Evolutionary conservation across 2,888 invertebrate genomes (phyloP).

Genomic region (Meta bourneti): DNA sequence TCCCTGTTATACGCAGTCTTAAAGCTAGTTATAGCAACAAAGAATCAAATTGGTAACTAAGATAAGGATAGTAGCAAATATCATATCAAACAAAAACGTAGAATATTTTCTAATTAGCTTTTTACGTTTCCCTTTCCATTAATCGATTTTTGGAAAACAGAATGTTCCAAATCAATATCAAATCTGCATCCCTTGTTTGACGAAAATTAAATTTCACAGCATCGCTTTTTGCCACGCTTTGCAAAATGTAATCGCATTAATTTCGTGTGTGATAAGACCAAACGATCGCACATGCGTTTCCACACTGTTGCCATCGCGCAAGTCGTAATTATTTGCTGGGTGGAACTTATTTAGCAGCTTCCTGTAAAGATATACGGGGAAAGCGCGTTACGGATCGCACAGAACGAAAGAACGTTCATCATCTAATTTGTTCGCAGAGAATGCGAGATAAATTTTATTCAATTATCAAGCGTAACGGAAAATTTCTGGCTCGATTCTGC

Average conservation of each 20-base stretch:
- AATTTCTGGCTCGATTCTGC: no score
- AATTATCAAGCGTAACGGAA: not conserved
- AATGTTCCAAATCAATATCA: slow-evolving; percentile 13
- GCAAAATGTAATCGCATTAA: slow-evolving; percentile 24
- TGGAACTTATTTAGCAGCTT: slow-evolving; percentile 2
- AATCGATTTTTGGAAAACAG: not conserved
- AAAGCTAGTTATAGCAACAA: no score
- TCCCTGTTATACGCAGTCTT: no score
- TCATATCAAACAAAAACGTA: no score
- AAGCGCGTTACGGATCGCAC: not conserved
- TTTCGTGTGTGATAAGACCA: slow-evolving; percentile 18
- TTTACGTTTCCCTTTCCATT: not conserved
- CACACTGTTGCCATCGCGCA: slow-evolving; percentile 4
- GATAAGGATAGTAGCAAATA: no score
- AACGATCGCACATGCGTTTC: not conserved
- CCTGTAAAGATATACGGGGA: not conserved
- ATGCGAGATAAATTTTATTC: not conserved
- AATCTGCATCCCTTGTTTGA: not conserved
- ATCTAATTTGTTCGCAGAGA: not conserved
- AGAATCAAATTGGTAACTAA: no score
- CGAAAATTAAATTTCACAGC: slow-evolving; percentile 28
- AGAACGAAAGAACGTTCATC: not conserved
- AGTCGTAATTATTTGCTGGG: slow-evolving; percentile 12
- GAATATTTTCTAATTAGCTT: no score
- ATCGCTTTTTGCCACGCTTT: slow-evolving; percentile 14